Evolutionary conservation across 2,113 vertebrate species (phyloP), one percentile per base, ranked within the genome.

Genomic region (Stigmatopora nigra): DNA sequence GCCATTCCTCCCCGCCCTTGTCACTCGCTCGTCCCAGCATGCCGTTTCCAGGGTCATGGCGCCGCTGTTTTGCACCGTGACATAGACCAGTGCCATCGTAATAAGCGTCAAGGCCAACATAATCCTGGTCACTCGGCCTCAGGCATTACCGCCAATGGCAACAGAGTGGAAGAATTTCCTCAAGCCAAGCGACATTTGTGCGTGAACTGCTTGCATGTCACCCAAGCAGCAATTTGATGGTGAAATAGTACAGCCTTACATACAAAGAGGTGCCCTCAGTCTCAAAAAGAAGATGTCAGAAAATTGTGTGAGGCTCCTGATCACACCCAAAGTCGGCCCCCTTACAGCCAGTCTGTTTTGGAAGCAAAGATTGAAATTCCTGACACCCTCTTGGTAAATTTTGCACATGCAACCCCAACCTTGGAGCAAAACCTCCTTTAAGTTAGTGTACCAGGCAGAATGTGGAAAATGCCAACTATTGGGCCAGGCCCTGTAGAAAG

Each of bases 341-440:
- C 56, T 16, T 70, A 65, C 78, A 84, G 78, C 78, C 79, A 72
- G 75, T 68, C 83, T 89, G 78, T 90, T 92, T 88, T 92, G 83
- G 90, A 95, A 92, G 90, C 87, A 93, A 92, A 92, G 89, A 90
- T 92, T 91, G 93, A 95, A 95, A 95, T 95, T 92, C 92, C 93
- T 93, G 89, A 93, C 92, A 90, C 89, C 75, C 86, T 77, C 65
- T 85, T 89, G 91, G 91, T 92, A 88, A 91, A 94, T 92, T 88
- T 93, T 91, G 84, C 92, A 89, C 89, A 86, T 91, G 77, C 85
- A 75, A 82, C 83, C 84, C 68, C 86, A 67, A 76, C 55, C 65
- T 5, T 4, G 63, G 66, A 80, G 31, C 0, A 61, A 61, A 73
- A 78, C 79, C 68, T 73, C 74, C 82, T 63, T 69, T 45, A 78